Conservation (phyloP, 92 coral and sea anemone species). For the Actinernus sp. region DNA sequence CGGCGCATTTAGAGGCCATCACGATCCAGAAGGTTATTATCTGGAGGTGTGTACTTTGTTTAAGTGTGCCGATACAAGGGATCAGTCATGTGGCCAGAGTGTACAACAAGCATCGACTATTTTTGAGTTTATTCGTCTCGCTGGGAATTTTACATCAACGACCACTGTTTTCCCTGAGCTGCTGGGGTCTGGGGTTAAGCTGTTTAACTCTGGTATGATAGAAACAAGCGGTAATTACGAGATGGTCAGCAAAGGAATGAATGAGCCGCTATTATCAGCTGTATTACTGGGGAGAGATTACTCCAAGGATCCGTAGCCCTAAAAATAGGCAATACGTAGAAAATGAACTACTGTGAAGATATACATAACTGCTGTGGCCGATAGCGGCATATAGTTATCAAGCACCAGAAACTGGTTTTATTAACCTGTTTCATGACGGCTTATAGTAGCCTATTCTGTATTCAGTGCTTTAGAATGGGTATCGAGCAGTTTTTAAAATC, state of each 20-base stretch:
- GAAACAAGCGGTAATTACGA: slow-evolving; percentile 49
- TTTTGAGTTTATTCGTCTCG: slow-evolving; percentile 65
- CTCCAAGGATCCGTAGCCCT: neutral
- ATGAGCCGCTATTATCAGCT: slow-evolving; percentile 87
- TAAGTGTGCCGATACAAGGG: slow-evolving; percentile 63
- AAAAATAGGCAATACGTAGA: too few species aligned
- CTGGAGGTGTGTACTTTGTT: slow-evolving; percentile 84
- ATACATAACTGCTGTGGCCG: too few species aligned
- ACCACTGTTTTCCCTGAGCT: slow-evolving; percentile 85
- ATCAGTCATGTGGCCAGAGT: slow-evolving; percentile 74
- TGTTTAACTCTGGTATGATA: slow-evolving; percentile 49
- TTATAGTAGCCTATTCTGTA: too few species aligned
- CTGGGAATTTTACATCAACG: slow-evolving; percentile 83
- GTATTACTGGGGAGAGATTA: slow-evolving; percentile 85
- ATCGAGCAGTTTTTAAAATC: too few species aligned
- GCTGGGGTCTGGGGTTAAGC: slow-evolving; percentile 60
- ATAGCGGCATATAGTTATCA: too few species aligned
- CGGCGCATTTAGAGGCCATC: slow-evolving; percentile 88
- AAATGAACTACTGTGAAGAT: too few species aligned
- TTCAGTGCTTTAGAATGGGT: too few species aligned
- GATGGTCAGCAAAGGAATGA: slow-evolving; percentile 20
- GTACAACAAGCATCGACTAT: slow-evolving; percentile 63
- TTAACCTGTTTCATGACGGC: too few species aligned
- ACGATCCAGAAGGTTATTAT: slow-evolving; percentile 54
- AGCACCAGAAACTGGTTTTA: too few species aligned